These are phyloP conservation scores for Antitype chi DNA, from an alignment of 2,888 invertebrate species.

Conservation along the genomic window DNA sequence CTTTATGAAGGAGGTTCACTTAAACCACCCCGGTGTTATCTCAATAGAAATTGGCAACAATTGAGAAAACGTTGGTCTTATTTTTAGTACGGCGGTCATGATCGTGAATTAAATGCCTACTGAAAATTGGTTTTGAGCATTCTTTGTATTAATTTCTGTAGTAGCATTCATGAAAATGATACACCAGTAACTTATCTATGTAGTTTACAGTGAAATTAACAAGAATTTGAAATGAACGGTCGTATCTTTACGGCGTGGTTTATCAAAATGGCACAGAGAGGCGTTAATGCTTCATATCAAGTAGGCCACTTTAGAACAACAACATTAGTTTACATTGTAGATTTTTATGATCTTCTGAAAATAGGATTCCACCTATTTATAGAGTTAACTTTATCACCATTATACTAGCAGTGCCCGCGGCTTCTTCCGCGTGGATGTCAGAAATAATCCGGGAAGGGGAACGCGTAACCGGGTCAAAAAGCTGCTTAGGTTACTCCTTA, in stretches of 20 bases:
- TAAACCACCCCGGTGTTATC: background rate
- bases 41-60: background rate
- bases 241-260: slow-evolving; percentile 54
- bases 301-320: slow-evolving; percentile 34
- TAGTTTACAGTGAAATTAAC: slow-evolving; percentile 41
- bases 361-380: background rate
- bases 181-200: slow-evolving; percentile 28
- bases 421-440: no score
- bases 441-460: no score
- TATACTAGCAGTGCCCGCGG: no score
- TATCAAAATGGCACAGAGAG: slow-evolving; percentile 57
- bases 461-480: no score
- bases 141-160: background rate
- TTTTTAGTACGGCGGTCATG: background rate
- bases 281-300: slow-evolving; percentile 47
- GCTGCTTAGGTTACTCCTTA: no score
- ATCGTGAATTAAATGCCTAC: background rate
- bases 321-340: slow-evolving; percentile 1
- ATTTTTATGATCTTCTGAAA: background rate
- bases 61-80: background rate
- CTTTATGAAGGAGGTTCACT: background rate
- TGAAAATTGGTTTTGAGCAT: background rate
- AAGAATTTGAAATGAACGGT: slow-evolving; percentile 26
- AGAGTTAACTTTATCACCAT: background rate
- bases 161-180: slow-evolving; percentile 4